These are phyloP conservation scores for Glyptemys insculpta DNA, from an alignment of 2,797 vertebrate species.

Conservation along the genomic window DNA sequence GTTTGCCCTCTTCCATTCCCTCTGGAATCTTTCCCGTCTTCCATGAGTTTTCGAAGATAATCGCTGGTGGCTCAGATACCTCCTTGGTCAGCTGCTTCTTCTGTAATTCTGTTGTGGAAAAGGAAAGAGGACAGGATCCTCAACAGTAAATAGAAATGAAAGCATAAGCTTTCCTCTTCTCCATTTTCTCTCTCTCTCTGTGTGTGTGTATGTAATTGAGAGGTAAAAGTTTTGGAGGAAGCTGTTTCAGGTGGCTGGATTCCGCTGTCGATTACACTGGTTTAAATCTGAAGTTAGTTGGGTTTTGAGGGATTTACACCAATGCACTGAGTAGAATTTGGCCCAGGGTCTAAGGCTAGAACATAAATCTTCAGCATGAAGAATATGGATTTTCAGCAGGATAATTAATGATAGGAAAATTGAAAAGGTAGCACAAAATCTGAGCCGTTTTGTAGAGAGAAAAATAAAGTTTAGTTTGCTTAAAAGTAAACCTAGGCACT, in stretches of 20 bases:
- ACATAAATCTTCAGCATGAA: slow-evolving; percentile 40
- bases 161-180: background rate
- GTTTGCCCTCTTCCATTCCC: background rate
- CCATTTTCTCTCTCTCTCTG: rapidly evolving
- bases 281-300: background rate
- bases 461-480: background rate
- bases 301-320: background rate
- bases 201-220: background rate
- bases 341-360: slow-evolving; percentile 1
- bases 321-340: slow-evolving; percentile 5
- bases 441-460: slow-evolving; percentile 4
- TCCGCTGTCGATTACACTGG: background rate
- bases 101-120: background rate
- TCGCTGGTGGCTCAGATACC: background rate
- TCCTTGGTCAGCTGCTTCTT: background rate
- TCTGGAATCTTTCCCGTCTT: background rate
- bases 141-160: slow-evolving; percentile 37
- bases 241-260: background rate
- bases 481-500: background rate
- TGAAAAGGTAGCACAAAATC: slow-evolving; percentile 42
- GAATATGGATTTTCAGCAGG: slow-evolving; percentile 5
- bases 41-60: background rate
- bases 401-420: slow-evolving; percentile 55
- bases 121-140: background rate
- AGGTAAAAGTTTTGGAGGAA: slow-evolving; percentile 10